These are phyloP conservation scores for Anagrus nilaparvatae DNA, from an alignment of 1,140 invertebrate species.

Conservation along the genomic window DNA sequence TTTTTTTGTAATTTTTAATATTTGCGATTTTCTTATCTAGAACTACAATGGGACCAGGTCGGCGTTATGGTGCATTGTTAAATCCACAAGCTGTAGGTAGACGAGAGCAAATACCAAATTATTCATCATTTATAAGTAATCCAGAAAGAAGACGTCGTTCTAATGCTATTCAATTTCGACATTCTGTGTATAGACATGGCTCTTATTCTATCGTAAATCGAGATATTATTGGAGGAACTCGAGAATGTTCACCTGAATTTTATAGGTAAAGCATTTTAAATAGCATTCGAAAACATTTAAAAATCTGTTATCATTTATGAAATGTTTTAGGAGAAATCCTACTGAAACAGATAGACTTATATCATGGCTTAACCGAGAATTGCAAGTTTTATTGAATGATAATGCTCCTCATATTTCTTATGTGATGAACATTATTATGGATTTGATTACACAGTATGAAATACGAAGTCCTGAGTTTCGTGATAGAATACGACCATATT, in stretches of 20 bases:
- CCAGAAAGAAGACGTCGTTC: constrained; percentile 19
- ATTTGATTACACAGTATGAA: constrained; percentile 54
- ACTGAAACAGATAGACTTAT: constrained; percentile 68
- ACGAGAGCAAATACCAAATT: constrained; percentile 25
- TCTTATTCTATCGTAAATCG: constrained; percentile 60
- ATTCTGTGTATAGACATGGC: constrained; percentile 65
- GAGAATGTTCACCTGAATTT: constrained; percentile 66
- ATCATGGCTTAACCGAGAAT: constrained; percentile 81
- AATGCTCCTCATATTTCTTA: constrained; percentile 51
- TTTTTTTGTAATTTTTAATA: neutral
- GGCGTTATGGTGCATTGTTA: constrained; percentile 19
- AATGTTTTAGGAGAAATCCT: constrained; percentile 58
- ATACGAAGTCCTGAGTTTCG: constrained; percentile 68
- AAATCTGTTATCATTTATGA: constrained; percentile 11
- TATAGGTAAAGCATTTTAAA: constrained; percentile 45
- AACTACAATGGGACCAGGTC: constrained; percentile 27
- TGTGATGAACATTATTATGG: constrained; percentile 58
- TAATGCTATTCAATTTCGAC: constrained; percentile 44
- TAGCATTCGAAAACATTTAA: constrained; percentile 7
- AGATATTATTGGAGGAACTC: constrained; percentile 53
- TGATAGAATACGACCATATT: constrained; percentile 45
- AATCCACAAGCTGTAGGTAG: constrained; percentile 27
- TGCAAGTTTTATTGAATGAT: constrained; percentile 58
- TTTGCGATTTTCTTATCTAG: constrained; percentile 15
- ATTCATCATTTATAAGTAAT: constrained; percentile 21